Evolutionary conservation across 2,888 invertebrate species (phyloP), one percentile per base, ranked within the genome.

Genomic region (Tineola bisselliella): DNA sequence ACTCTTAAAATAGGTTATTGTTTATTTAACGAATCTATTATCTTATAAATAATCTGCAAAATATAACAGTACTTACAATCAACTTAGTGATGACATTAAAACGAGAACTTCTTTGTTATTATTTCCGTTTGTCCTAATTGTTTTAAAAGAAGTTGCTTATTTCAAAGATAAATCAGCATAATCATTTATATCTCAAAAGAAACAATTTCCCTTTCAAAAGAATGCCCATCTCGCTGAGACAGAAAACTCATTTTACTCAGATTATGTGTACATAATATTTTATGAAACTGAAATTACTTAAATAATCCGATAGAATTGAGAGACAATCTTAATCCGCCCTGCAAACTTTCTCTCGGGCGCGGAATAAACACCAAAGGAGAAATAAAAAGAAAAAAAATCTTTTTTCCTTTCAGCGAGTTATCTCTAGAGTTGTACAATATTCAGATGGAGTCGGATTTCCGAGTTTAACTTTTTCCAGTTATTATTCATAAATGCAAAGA

Each of bases 401-500:
- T 68, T 66, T 70, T 77, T 73, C 74, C 71, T 73, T 75, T 76
- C 72, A 68, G 66, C 74, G 70, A 73, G 75, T 76, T 79, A 80
- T 79, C 77, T 78, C 76, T 72, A 69, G 68, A 81, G 80, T 78
- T 76, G 73, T 75, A 77, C 77, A 78, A 80, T 79, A 80, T 81
- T 81, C 76, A 76, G 75, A 76, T 73, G 70, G 68, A 74, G 75
- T 68, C 70, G 81, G 79, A 77, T 83, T 82, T 76, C 72, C 69
- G 74, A 78, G 76, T 81, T 54, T 70, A 83, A 84, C 79, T 84
- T 84, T 80, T 76, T 76, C 74, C 73, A 76, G 76, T 79, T 84
- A 83, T 81, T 83, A 83, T 84, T 84, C 84, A 84, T 84, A 77
- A 82, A 84, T 84, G 81, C 83, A 81, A 82, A 84, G 76, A 75